Conservation (phyloP, 2,797 vertebrate genomes). For the Acropternis orthonyx region DNA sequence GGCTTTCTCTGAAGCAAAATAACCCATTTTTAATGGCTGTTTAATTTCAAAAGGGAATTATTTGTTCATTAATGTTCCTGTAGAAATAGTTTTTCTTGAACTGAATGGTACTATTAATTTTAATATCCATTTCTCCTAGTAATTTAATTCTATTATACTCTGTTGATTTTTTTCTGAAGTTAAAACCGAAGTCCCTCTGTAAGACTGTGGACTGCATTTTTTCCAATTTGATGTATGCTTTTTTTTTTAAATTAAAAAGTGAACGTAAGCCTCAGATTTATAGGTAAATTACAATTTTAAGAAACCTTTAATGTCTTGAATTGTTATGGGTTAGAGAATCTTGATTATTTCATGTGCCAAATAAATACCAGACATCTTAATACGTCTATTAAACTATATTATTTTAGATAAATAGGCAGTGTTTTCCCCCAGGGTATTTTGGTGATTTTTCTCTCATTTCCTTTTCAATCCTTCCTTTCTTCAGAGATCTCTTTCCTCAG, state of each 20-base stretch:
- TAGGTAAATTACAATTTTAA: background rate
- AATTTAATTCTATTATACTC: background rate
- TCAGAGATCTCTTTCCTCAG: background rate
- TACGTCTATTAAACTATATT: background rate
- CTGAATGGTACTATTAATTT: background rate
- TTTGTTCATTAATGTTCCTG: background rate
- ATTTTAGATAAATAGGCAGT: background rate
- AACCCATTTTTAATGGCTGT: background rate
- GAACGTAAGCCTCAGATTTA: background rate
- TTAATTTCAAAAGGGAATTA: background rate
- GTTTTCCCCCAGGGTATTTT: background rate
- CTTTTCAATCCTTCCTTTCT: background rate
- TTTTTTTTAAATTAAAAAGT: background rate
- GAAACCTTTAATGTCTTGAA: background rate
- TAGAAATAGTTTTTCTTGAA: background rate
- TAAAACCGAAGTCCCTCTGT: background rate
- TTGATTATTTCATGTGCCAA: background rate
- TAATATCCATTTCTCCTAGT: background rate
- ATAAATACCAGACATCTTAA: background rate
- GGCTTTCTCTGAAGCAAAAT: background rate
- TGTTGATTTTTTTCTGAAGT: background rate
- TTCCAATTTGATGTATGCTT: background rate
- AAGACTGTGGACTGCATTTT: background rate
- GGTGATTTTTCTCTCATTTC: background rate
- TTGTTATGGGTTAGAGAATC: background rate